These are phyloP conservation scores for Pachyramphus minor DNA, from an alignment of 2,113 vertebrate species.

Conservation along the genomic window DNA sequence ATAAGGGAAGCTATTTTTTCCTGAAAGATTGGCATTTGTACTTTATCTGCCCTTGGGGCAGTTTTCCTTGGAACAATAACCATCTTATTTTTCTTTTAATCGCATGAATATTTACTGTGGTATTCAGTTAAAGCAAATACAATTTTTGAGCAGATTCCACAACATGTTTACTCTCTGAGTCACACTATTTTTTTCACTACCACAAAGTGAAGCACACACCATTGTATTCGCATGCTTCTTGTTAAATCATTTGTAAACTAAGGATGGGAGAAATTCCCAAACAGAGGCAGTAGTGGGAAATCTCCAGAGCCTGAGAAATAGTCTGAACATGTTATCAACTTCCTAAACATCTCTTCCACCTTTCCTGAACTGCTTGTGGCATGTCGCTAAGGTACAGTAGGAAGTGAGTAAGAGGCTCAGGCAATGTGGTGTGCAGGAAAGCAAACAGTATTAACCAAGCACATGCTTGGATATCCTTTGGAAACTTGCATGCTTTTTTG, in stretches of 20 bases:
- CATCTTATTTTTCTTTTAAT: conserved; percentile 9
- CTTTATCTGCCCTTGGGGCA: conserved; percentile 40
- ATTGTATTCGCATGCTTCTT: conserved; percentile 44
- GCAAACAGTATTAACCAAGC: not conserved
- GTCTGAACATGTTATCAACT: conserved; percentile 40
- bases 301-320: conserved; percentile 37
- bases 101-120: conserved; percentile 60
- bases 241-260: conserved; percentile 15
- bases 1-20: conserved; percentile 44
- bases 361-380: conserved; percentile 40
- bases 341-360: conserved; percentile 30
- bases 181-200: not conserved
- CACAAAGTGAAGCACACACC: not conserved
- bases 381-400: not conserved
- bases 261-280: conserved; percentile 34
- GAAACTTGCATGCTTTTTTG: not conserved
- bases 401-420: not conserved
- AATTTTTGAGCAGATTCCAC: conserved; percentile 54
- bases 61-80: conserved; percentile 54
- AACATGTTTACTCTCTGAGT: conserved; percentile 40
- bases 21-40: conserved; percentile 17
- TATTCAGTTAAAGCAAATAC: conserved; percentile 59
- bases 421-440: not conserved
- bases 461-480: not conserved
- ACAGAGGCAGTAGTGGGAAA: not conserved